These are phyloP conservation scores for Gryon sp. DNA, from an alignment of 1,140 invertebrate genomes.

Conservation along the genomic window DNA sequence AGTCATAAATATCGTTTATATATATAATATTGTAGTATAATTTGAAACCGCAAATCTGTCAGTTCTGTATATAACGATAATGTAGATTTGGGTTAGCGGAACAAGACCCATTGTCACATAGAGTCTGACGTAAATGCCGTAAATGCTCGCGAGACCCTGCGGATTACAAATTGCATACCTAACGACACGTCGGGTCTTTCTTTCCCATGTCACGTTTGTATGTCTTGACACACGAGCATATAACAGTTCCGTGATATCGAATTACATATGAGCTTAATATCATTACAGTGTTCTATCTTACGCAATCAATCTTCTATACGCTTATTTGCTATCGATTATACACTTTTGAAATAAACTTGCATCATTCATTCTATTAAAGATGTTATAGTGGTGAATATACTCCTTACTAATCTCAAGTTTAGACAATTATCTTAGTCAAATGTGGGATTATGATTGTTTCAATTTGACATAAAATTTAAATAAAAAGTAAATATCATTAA, in stretches of 20 bases:
- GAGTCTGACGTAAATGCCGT: slow-evolving; percentile 43
- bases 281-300: slow-evolving; percentile 29
- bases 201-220: slow-evolving; percentile 49
- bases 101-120: slow-evolving; percentile 57
- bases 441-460: no score
- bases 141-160: slow-evolving; percentile 42
- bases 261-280: slow-evolving; percentile 52
- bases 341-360: no score
- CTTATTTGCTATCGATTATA: slow-evolving; percentile 30
- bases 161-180: slow-evolving; percentile 55
- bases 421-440: no score
- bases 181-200: slow-evolving; percentile 52
- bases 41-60: slow-evolving; percentile 46
- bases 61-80: slow-evolving; percentile 47
- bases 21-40: slow-evolving; percentile 14
- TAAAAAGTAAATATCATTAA: no score
- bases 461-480: no score
- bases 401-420: no score
- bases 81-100: slow-evolving; percentile 71
- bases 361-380: no score
- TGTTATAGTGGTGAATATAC: no score
- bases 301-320: slow-evolving; percentile 32
- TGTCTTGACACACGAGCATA: slow-evolving; percentile 42
- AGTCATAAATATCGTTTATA: not conserved
- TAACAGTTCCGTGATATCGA: slow-evolving; percentile 57